A percentile compares a stretch with the other conserved stretches of the same genome.
phyloP scores from a whole-genome alignment of 2,113 vertebrate genomes.

The Pimephales promelas region DNA sequence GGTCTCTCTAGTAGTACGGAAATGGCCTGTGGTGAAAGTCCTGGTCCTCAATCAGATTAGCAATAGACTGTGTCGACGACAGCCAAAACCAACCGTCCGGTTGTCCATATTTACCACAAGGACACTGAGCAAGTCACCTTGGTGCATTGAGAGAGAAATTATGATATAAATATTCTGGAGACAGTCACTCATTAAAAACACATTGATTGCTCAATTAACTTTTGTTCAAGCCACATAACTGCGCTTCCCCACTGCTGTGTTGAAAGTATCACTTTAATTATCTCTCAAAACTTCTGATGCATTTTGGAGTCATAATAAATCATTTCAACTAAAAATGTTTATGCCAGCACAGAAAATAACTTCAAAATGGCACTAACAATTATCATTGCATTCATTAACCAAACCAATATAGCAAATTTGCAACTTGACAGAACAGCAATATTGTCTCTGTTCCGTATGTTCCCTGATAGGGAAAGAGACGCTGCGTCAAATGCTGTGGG shows the following conservation, averaged over 20 bases:
- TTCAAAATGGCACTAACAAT: neutral
- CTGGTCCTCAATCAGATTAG: slow-evolving; percentile 35
- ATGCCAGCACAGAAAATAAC: neutral
- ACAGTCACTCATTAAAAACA: slow-evolving; percentile 26
- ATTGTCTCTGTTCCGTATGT: too few relatives aligned
- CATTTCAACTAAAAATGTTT: neutral
- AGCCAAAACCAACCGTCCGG: neutral
- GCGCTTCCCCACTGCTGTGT: neutral
- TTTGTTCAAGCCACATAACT: slow-evolving; percentile 1
- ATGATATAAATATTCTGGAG: slow-evolving; percentile 31
- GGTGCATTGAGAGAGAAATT: slow-evolving; percentile 24
- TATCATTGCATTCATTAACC: neutral
- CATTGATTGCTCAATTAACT: slow-evolving; percentile 30
- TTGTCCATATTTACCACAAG: neutral
- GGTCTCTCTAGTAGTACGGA: slow-evolving; percentile 7
- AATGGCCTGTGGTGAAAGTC: slow-evolving; percentile 31
- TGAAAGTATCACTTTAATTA: slow-evolving; percentile 29
- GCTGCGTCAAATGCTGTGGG: too few relatives aligned
- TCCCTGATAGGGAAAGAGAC: too few relatives aligned
- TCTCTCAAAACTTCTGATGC: neutral
- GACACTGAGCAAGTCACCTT: slow-evolving; percentile 15
- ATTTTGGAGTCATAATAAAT: neutral
- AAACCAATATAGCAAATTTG: neutral
- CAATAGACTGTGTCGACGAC: neutral
- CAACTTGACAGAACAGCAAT: neutral